phyloP scores from a whole-genome alignment of 64 coral and sea anemone species.

The Anthopleura sola region DNA sequence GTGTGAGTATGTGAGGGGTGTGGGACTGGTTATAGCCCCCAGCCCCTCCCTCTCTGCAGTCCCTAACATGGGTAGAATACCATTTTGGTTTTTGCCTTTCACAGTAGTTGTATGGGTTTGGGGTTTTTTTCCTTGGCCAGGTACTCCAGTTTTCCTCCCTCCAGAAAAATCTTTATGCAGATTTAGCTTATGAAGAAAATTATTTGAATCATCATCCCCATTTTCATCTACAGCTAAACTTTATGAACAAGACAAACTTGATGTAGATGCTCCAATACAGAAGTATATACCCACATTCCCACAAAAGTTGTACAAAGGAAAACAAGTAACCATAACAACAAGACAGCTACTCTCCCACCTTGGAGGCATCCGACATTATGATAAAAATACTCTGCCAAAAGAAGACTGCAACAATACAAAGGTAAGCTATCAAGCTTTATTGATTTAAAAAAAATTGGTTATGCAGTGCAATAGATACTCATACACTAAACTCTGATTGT shows the following conservation, averaged over 20 bases:
- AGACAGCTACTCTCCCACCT: constrained; percentile 86
- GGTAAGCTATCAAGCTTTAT: constrained; percentile 16
- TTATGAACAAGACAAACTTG: constrained; percentile 75
- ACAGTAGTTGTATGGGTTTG: too few relatives aligned
- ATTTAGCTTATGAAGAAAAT: too few relatives aligned
- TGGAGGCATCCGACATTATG: constrained; percentile 89
- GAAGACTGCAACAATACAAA: constrained; percentile 7
- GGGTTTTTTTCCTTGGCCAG: too few relatives aligned
- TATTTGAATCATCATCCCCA: neutral
- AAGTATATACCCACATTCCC: constrained; percentile 87
- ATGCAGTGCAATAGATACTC: too few relatives aligned
- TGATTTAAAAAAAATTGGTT: neutral
- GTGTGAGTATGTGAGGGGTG: too few relatives aligned
- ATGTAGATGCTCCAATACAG: constrained; percentile 89
- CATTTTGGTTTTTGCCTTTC: too few relatives aligned
- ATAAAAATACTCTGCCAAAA: neutral
- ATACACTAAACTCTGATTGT: too few relatives aligned
- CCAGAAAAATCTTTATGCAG: too few relatives aligned
- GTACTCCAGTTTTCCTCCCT: too few relatives aligned
- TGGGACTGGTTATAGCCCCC: too few relatives aligned
- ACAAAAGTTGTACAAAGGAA: constrained; percentile 54
- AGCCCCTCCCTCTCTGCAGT: too few relatives aligned
- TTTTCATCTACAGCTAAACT: constrained; percentile 52
- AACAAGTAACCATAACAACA: constrained; percentile 69
- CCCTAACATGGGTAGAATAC: too few relatives aligned